Percentiles rank a stretch among this genome's conserved stretches.
Evolutionary conservation across 2,888 invertebrate genomes (phyloP).

Genomic region (Prenolepis imparis): DNA sequence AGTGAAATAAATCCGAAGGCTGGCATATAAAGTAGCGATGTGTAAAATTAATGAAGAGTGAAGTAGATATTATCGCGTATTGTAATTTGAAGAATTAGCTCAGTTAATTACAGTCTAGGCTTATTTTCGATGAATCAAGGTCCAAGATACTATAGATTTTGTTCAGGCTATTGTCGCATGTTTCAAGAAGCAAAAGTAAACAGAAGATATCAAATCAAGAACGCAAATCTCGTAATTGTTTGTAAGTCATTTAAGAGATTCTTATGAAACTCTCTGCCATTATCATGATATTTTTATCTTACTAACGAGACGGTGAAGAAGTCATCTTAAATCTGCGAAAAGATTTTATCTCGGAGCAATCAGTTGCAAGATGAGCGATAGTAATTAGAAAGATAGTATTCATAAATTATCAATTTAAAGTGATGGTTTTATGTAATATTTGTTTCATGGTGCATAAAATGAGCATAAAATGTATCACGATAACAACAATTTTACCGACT

Average conservation of each 20-base stretch:
- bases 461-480: not conserved
- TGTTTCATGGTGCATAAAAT: not conserved
- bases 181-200: not conserved
- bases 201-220: not conserved
- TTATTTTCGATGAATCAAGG: not conserved
- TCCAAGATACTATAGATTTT: not conserved
- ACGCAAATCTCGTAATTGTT: constrained; percentile 2
- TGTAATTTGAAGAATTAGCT: not conserved
- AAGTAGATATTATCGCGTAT: not conserved
- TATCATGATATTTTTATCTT: constrained; percentile 19
- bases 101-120: not conserved
- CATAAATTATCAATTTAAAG: constrained; percentile 29
- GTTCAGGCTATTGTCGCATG: not conserved
- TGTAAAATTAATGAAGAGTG: not conserved
- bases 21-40: not conserved
- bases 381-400: constrained; percentile 21
- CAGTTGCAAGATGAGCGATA: not conserved
- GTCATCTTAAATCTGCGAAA: not conserved
- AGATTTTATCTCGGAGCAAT: not conserved
- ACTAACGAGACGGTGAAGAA: not conserved
- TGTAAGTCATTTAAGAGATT: not conserved
- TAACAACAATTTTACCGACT: not conserved
- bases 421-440: constrained; percentile 11
- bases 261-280: not conserved
- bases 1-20: not conserved